Evolutionary conservation across 2,797 vertebrate species (phyloP), one percentile per base, ranked within the genome.

Genomic region (Craterocephalus amniculus): DNA sequence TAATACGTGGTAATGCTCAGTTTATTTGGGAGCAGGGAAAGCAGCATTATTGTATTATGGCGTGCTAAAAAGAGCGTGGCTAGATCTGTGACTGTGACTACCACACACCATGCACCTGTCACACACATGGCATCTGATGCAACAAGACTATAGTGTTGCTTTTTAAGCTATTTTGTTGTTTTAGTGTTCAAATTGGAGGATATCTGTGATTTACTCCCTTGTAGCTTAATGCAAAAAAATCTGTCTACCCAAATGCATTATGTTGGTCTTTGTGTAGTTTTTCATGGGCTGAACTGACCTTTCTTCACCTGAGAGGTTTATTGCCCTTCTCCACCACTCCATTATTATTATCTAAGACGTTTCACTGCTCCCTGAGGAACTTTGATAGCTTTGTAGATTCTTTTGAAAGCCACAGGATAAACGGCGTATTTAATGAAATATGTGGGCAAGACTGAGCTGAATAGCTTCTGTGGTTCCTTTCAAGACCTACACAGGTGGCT

Each of bases 1-100:
- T 89, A 90, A 92, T 92, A 88, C 74, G 60, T 72, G 81, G 89
- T 92, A 91, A 93, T 91, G 79, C 92, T 86, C 69, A 73, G 76
- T 92, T 93, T 93, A 87, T 92, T 86, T 89, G 81, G 77, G 84
- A 86, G 76, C 61, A 10, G 79, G 69, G 76, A 80, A 90, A 83
- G 85, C 67, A 77, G 81, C 72, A 84, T 91, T 90, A 88, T 79
- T 86, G 89, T 75, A 92, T 91, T 91, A 90, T 32, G 57, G 67
- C 22, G 74, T 75, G 86, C 87, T 91, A 89, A 87, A 89, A 92
- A 88, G 86, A 86, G 87, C 64, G 36, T 38, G 69, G 66, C 60
- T 62, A 55, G 81, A 82, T 75, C 55, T 81, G 35, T 54, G 66
- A 67, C 35, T 60, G 70, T 83, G 72, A 84, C 86, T 77, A 76